Evolutionary conservation across 2,797 vertebrate genomes (phyloP), one percentile per base, ranked within the genome.

Genomic region (Perodicticus potto): DNA sequence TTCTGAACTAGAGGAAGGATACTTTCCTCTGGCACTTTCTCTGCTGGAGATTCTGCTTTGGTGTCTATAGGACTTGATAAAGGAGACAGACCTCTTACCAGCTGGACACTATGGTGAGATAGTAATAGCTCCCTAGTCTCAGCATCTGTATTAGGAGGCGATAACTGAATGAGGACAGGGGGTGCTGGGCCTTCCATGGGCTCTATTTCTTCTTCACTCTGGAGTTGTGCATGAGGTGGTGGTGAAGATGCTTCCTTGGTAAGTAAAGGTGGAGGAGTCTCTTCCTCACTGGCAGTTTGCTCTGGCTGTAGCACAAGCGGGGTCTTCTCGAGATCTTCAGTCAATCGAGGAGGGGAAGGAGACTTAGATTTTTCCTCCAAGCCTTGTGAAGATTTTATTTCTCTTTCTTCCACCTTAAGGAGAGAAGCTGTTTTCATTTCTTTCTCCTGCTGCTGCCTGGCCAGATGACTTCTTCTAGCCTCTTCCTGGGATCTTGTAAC

Each of bases 281-380:
- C 98, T n/a, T 98, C 98, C 45, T 98, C 98, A 55, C 94, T 95
- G 16, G 95, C 92, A 43, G 93, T 98, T 11, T 98, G 98, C 40
- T 99, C 98, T 10, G 98, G 92, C 1, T 85, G 97, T 27, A 91
- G 91, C 72, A 92, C 92, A 93, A 86, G 80, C 19, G 93, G 59
- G 32, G 95, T 63, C 65, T 97, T 97, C 72, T 85, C 91, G 29
- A 96, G 32, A 96, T 97, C 97, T 96, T 98, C 98, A 11, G 81
- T 98, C 34, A 98, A 77, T 94, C 98, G 98, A 57, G 99, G 97
- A 27, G 98, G 98, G 16, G 98, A 98, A 40, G 98, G 98, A 22
- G 98, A 98, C 1, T 97, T 95, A 32, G 97, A 86, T 90, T 97
- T 97, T 91, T 92, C 96, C 61, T 97, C 94, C 4, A 96, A 92